phyloP scores from a whole-genome alignment of 2,797 vertebrate species.

The Cryptoblepharus egeriae region DNA sequence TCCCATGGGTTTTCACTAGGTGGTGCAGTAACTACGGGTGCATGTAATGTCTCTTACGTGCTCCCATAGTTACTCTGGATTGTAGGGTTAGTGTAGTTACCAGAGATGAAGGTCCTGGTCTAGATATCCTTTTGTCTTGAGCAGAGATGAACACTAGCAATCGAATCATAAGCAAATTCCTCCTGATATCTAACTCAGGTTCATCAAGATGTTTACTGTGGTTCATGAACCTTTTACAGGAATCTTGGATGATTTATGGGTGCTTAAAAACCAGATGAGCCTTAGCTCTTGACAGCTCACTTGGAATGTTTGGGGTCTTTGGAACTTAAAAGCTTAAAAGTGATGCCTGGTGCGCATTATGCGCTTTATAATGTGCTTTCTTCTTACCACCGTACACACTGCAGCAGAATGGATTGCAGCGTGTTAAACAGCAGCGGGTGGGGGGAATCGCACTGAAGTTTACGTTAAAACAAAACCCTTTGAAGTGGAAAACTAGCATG shows the following conservation, averaged over 20 bases:
- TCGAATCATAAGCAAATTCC: background rate
- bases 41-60: too few relatives aligned
- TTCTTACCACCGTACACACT: too few relatives aligned
- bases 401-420: background rate
- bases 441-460: background rate
- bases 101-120: background rate
- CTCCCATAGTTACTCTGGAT: too few relatives aligned
- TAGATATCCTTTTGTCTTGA: constrained; percentile 13
- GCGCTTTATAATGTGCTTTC: background rate
- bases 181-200: background rate
- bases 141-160: background rate
- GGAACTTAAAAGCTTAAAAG: background rate
- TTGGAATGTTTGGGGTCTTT: background rate
- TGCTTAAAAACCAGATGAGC: constrained; percentile 1
- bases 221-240: background rate
- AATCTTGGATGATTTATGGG: background rate
- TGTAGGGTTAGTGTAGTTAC: background rate
- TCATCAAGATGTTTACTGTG: background rate
- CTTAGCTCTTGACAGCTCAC: background rate
- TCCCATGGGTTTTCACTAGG: too few relatives aligned
- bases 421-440: background rate
- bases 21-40: too few relatives aligned
- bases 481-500: background rate
- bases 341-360: constrained; percentile 6
- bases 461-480: background rate